phyloP scores from a whole-genome alignment of 1,140 invertebrate genomes.

The Drosophila parvula region DNA sequence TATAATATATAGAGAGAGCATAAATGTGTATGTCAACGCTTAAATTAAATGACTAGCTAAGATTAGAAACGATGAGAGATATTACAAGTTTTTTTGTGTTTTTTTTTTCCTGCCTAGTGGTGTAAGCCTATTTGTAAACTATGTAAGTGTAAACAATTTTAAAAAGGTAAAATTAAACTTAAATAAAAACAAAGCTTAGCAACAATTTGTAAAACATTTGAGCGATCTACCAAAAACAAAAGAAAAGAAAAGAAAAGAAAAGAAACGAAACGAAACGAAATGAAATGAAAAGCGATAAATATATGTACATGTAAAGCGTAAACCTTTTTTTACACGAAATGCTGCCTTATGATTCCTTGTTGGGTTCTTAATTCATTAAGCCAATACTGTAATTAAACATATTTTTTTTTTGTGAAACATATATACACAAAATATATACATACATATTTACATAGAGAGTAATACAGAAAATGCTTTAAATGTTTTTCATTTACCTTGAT shows the following conservation, averaged over 20 bases:
- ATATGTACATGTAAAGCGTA: slow-evolving; percentile 29
- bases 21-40: slow-evolving; percentile 71
- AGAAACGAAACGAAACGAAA: slow-evolving; percentile 12
- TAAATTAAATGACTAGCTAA: slow-evolving; percentile 66
- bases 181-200: slow-evolving; percentile 67
- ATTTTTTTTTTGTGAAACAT: slow-evolving; percentile 42
- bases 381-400: slow-evolving; percentile 44
- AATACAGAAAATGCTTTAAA: slow-evolving; percentile 60
- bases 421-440: slow-evolving; percentile 34
- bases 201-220: slow-evolving; percentile 76
- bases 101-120: slow-evolving; percentile 74
- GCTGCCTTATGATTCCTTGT: slow-evolving; percentile 83
- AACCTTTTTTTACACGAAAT: slow-evolving; percentile 60
- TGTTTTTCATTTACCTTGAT: slow-evolving; percentile 51
- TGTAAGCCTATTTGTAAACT: slow-evolving; percentile 52
- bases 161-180: slow-evolving; percentile 33
- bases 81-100: slow-evolving; percentile 59
- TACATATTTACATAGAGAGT: slow-evolving; percentile 34
- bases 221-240: slow-evolving; percentile 66
- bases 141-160: slow-evolving; percentile 54
- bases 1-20: slow-evolving; percentile 25
- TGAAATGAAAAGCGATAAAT: slow-evolving; percentile 21
- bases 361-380: slow-evolving; percentile 72
- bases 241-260: slow-evolving; percentile 19
- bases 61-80: slow-evolving; percentile 27